Evolutionary conservation across 2,888 invertebrate genomes (phyloP).

Genomic region (Bursaphelenchus okinawaensis): DNA sequence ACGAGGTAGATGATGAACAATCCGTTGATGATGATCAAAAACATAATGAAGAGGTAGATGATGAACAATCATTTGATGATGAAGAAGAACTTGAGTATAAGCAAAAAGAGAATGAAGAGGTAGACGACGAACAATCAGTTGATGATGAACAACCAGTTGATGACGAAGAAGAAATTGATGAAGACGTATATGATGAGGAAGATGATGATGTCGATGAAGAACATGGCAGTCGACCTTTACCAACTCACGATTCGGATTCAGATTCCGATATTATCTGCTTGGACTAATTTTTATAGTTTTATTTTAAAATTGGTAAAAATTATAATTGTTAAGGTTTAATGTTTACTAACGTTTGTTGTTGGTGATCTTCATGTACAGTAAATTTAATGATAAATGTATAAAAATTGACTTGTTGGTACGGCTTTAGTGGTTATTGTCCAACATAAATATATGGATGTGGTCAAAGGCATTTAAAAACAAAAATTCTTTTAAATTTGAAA

Average conservation of each 20-base stretch:
- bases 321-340: background rate
- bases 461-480: too few species aligned
- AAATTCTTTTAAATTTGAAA: too few species aligned
- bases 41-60: background rate
- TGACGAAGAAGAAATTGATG: background rate
- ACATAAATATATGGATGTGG: too few species aligned
- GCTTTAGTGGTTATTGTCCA: too few species aligned
- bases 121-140: background rate
- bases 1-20: background rate
- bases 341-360: background rate
- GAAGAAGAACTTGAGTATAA: background rate
- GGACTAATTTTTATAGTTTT: background rate
- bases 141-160: background rate
- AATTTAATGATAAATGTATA: too few species aligned
- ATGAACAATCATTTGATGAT: background rate
- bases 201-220: background rate
- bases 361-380: background rate
- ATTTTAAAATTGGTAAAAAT: too few species aligned
- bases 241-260: background rate
- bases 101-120: too few species aligned
- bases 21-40: background rate
- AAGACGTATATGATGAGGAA: background rate
- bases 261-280: background rate
- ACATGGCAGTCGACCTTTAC: too few species aligned
- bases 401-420: background rate